Conservation (phyloP, 2,888 invertebrate genomes). For the Aphidius colemani region DNA sequence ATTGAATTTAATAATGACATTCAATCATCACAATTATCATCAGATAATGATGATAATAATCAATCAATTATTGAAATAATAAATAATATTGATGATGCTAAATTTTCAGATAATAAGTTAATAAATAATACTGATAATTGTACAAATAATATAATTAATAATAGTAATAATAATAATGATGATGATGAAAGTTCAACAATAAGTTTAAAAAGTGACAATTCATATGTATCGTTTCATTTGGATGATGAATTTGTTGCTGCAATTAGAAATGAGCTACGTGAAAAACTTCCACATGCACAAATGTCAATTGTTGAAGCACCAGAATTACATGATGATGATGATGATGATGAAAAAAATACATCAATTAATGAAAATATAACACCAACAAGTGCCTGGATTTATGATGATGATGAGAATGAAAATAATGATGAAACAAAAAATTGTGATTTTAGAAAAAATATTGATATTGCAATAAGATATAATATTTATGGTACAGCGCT, state of each 20-base stretch:
- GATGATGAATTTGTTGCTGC: slow-evolving; percentile 76
- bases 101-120: slow-evolving; percentile 4
- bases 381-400: slow-evolving; percentile 52
- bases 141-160: slow-evolving; percentile 10
- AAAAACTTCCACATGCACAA: slow-evolving; percentile 74
- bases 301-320: slow-evolving; percentile 53
- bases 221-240: slow-evolving; percentile 66
- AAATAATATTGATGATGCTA: neutral
- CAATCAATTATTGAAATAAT: neutral
- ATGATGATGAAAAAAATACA: slow-evolving; percentile 40
- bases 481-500: slow-evolving; percentile 66
- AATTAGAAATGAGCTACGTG: slow-evolving; percentile 71
- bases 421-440: slow-evolving; percentile 44
- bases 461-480: slow-evolving; percentile 61
- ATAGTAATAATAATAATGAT: slow-evolving; percentile 41
- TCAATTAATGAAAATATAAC: slow-evolving; percentile 33
- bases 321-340: slow-evolving; percentile 50
- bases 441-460: slow-evolving; percentile 40
- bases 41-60: neutral
- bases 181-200: slow-evolving; percentile 62
- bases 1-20: neutral
- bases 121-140: slow-evolving; percentile 3
- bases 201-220: slow-evolving; percentile 60
- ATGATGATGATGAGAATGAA: slow-evolving; percentile 58
- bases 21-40: too few relatives aligned